Evolutionary conservation across 2,888 invertebrate genomes (phyloP).

Genomic region (Trichopria drosophilae): DNA sequence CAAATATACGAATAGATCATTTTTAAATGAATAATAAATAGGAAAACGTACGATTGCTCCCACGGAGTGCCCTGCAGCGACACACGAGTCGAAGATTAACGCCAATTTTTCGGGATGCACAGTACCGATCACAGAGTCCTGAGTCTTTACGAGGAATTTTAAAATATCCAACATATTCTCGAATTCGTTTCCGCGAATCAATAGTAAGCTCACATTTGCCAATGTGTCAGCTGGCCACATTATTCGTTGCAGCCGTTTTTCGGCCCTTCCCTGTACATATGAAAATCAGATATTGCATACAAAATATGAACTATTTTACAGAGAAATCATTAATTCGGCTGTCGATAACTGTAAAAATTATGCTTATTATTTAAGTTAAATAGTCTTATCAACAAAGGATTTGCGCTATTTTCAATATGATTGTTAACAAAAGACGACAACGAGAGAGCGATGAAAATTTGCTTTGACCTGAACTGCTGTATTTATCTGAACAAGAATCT

Average conservation of each 20-base stretch:
- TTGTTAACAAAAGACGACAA: too few species aligned
- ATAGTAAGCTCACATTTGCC: constrained; percentile 63
- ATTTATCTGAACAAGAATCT: too few species aligned
- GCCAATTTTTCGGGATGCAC: constrained; percentile 61
- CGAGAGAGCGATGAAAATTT: too few species aligned
- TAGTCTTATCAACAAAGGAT: too few species aligned
- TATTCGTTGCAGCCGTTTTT: constrained; percentile 12
- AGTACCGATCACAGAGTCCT: constrained; percentile 61
- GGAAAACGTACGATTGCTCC: constrained; percentile 61
- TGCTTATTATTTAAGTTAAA: too few species aligned
- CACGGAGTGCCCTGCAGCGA: constrained; percentile 60
- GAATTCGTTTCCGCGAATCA: constrained; percentile 60
- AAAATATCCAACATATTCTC: constrained; percentile 55
- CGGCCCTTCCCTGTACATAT: constrained; percentile 4
- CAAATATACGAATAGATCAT: constrained; percentile 1
- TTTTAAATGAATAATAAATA: not conserved
- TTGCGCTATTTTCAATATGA: too few species aligned
- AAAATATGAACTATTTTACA: too few species aligned
- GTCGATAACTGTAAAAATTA: too few species aligned
- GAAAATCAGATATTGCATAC: too few species aligned
- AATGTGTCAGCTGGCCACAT: constrained; percentile 66
- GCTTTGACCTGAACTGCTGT: too few species aligned
- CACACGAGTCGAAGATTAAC: constrained; percentile 63
- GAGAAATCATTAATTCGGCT: too few species aligned
- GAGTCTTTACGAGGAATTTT: constrained; percentile 26